Percentiles rank a stretch among this genome's conserved stretches.
phyloP scores from a whole-genome alignment of 2,888 invertebrate species.

The Drepanosiphum platanoidis region DNA sequence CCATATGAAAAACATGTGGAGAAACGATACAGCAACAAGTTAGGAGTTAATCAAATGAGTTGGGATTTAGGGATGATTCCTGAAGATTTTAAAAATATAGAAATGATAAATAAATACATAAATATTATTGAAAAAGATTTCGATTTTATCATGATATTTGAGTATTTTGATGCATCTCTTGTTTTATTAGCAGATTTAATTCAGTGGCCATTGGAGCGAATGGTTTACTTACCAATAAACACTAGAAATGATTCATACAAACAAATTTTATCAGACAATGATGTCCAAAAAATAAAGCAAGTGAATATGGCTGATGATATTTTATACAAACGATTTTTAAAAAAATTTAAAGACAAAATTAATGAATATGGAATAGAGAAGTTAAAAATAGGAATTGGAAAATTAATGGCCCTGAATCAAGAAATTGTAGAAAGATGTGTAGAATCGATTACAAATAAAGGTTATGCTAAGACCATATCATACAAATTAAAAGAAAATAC shows the following conservation, averaged over 20 bases:
- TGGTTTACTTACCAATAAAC: slow-evolving; percentile 64
- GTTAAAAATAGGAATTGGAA: slow-evolving; percentile 63
- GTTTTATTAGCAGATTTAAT: slow-evolving; percentile 64
- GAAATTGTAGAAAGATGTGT: slow-evolving; percentile 57
- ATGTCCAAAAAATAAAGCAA: slow-evolving; percentile 54
- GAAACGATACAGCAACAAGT: slow-evolving; percentile 55
- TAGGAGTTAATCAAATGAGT: slow-evolving; percentile 65
- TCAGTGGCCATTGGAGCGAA: slow-evolving; percentile 65
- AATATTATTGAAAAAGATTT: slow-evolving; percentile 64
- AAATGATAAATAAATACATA: slow-evolving; percentile 63
- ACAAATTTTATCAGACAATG: slow-evolving; percentile 50
- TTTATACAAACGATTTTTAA: slow-evolving; percentile 64
- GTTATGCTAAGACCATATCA: slow-evolving; percentile 63
- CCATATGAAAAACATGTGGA: background rate
- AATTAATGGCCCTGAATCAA: slow-evolving; percentile 63
- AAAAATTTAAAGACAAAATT: slow-evolving; percentile 63
- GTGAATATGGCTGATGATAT: slow-evolving; percentile 63
- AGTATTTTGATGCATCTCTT: slow-evolving; percentile 65
- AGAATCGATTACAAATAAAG: slow-evolving; percentile 60
- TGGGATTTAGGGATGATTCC: slow-evolving; percentile 64
- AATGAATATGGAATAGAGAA: slow-evolving; percentile 63
- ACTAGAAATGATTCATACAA: slow-evolving; percentile 57
- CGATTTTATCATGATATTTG: slow-evolving; percentile 65
- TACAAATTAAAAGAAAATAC: slow-evolving; percentile 63
- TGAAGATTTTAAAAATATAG: slow-evolving; percentile 50